Base-by-base conservation (phyloP, 2,888 invertebrate species). In the Tachystola acroxantha region DNA sequence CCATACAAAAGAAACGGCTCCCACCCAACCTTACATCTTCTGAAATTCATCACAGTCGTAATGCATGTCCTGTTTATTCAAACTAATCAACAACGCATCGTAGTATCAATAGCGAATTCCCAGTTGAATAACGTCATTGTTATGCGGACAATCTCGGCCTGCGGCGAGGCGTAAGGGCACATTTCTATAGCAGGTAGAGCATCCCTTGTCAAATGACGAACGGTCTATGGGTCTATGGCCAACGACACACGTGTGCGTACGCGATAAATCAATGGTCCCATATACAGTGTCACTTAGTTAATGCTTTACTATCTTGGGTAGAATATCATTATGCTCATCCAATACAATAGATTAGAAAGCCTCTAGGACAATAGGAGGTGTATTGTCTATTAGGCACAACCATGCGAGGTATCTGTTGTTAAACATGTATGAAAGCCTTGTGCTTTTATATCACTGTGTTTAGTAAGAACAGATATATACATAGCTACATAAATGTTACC, bases 131-230 rank as follows among this genome's bases (percentile, higher is more conserved):
- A 68, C 64, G 65, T 70, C 70, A 73, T 70, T 73, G 74, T 77
- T 69, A 60, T 59, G 56, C 55, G 53, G 47, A 57, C 58, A 60
- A 61, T 65, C 46, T 56, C 54, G 36, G 48, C 44, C 55, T 58
- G 41, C 46, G 40, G 51, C 49, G 55, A 6, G 16, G 16, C 16
- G 45, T 44, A 34, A 46, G 54, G 53, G 48, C 57, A 44, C 59
- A 58, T 70, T 75, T 73, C 69, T 68, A 72, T 61, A 74, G 78
- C 82, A 82, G 84, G 82, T 81, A 82, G 53, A 64, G 56, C 63
- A 64, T 73, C 77, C 79, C 77, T 70, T 64, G 70, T 79, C 77
- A 78, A 64, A 62, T 56, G 61, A 57, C 51, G 50, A 52, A 60
- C 58, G 53, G 57, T 51, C 35, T 24, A 20, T 20, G 9, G 1